A percentile compares a stretch with the other conserved stretches of the same genome.
These are phyloP conservation scores for Gopherus flavomarginatus DNA, from an alignment of 2,113 vertebrate genomes.

Conservation along the genomic window DNA sequence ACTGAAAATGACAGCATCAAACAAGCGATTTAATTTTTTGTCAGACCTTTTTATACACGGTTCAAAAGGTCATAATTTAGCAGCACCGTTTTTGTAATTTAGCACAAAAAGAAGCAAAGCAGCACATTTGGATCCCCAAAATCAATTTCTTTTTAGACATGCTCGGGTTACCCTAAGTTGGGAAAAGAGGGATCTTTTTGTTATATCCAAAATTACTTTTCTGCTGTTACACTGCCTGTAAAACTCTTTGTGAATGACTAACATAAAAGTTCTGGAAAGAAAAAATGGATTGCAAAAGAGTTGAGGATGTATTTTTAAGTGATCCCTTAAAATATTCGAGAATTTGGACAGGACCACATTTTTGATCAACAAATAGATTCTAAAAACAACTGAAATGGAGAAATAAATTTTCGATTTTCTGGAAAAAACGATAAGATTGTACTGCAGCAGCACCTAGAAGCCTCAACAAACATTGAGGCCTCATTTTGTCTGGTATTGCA, in stretches of 20 bases:
- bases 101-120: background rate
- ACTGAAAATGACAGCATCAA: background rate
- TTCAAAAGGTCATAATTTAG: background rate
- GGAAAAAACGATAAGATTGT: background rate
- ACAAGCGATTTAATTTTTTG: background rate
- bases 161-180: background rate
- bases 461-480: background rate
- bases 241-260: slow-evolving; percentile 13
- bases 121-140: slow-evolving; percentile 1
- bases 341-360: background rate
- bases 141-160: background rate
- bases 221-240: background rate
- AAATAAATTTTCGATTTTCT: background rate
- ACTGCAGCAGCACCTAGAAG: slow-evolving; percentile 10
- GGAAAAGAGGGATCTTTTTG: slow-evolving; percentile 22
- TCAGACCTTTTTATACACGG: background rate
- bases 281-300: background rate
- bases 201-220: slow-evolving; percentile 10
- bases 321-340: slow-evolving; percentile 12
- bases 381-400: background rate
- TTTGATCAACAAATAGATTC: slow-evolving; percentile 13
- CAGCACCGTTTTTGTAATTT: background rate
- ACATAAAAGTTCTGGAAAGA: slow-evolving; percentile 24
- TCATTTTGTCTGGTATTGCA: background rate
- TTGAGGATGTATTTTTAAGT: background rate